Base-by-base conservation (phyloP, 2,888 invertebrate species). In the Desoria tigrina region DNA sequence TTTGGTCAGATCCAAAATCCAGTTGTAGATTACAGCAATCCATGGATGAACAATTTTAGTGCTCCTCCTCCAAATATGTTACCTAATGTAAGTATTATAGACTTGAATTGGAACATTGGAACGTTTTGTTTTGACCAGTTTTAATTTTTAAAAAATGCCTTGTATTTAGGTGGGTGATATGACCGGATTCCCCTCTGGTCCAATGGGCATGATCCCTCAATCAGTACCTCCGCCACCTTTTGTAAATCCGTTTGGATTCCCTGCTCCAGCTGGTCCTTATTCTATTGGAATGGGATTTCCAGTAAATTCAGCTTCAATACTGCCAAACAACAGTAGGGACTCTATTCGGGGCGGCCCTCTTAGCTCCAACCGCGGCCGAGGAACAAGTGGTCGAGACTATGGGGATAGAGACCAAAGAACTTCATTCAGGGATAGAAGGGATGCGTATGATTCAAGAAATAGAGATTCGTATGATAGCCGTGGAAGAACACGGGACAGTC, bases 11-110 rank as follows among this genome's bases (percentile, higher is more conserved):
- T 24, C 37, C 58, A 6, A 2, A 58, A 23, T 24, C 32, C 32
- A 32, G 24, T 16, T 7, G 7, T 56, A 7, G 64, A 65, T 21
- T 60, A 45, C 18, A 60, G 21, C 23, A 65, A 65, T 42, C 64
- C 65, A 49, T 65, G 65, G 60, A 65, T 11, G 11, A 32, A 32
- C 18, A 45, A 56, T 21, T 51, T 32, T 32, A 11, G 39, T 37
- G 39, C 42, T 3, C 50, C 60, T 1, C 45, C 60, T 6, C 16
- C 51, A 0, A 32, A 11, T 32, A 32, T 32, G 32, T 7, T 32
- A 32, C 11, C 58, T 32, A 49, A 32, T 32, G 32, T 32, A 32
- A 32, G 32, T 32, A 32, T 32, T 32, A n/a, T n/a, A n/a, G n/a
- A n/a, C n/a, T n/a, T n/a, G n/a, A n/a, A n/a, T n/a, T n/a, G n/a